A percentile compares a stretch with the other conserved stretches of the same genome.
phyloP scores from a whole-genome alignment of 2,888 invertebrate species.

The Caenorhabditis sulstoni region DNA sequence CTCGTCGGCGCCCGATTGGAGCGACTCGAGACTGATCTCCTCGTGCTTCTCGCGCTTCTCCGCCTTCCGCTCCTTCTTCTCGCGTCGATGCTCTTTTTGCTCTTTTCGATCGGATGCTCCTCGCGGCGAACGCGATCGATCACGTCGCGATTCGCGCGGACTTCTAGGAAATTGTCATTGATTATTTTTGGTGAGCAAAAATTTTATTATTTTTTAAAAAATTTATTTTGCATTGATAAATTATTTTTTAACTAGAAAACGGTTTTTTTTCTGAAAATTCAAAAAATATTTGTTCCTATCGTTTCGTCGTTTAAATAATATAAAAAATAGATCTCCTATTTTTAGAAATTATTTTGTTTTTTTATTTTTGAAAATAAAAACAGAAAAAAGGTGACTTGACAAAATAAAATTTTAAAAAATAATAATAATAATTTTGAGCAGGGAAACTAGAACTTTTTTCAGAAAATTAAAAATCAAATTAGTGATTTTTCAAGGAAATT shows the following conservation, averaged over 20 bases:
- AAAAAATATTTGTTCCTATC: too few species aligned
- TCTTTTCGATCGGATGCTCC: conserved; percentile 56
- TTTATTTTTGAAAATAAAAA: background rate
- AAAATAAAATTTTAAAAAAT: background rate
- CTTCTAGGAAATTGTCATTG: conserved; percentile 60
- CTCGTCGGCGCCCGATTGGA: conserved; percentile 59
- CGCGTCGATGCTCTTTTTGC: conserved; percentile 52
- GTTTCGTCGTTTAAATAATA: too few species aligned
- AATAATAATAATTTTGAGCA: background rate
- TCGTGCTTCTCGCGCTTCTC: conserved; percentile 47
- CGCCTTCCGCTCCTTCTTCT: conserved; percentile 47
- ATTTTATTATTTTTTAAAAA: background rate
- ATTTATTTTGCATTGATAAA: conserved; percentile 3
- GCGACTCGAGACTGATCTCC: conserved; percentile 50
- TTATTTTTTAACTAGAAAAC: background rate
- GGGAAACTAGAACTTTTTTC: too few species aligned
- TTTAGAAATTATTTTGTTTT: too few species aligned
- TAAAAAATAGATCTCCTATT: too few species aligned
- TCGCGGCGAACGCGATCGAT: conserved; percentile 39
- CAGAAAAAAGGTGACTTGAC: background rate
- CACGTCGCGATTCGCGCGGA: conserved; percentile 30
- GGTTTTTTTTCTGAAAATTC: too few species aligned
- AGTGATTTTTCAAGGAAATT: too few species aligned
- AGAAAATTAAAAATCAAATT: too few species aligned
- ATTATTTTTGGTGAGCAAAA: too few species aligned